phyloP scores from a whole-genome alignment of 2,113 vertebrate genomes.

The Equus przewalskii region DNA sequence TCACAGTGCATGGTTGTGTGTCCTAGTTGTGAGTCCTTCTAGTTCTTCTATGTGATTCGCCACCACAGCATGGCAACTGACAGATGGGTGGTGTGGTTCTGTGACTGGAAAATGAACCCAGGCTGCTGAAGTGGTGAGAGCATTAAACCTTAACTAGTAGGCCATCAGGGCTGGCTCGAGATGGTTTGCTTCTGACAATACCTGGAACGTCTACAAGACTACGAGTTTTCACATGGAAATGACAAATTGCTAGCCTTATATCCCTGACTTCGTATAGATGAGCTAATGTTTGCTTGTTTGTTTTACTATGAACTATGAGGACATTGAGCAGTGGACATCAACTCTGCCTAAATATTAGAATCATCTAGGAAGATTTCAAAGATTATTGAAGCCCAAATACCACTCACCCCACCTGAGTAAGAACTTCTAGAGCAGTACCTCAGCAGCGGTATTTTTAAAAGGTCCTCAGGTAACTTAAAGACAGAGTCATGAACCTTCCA shows the following conservation, averaged over 20 bases:
- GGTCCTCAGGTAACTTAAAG: background rate
- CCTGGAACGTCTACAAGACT: background rate
- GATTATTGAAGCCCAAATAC: background rate
- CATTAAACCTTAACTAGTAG: too few species aligned
- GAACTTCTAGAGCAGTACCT: background rate
- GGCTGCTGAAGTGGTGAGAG: too few species aligned
- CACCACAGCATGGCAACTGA: too few species aligned
- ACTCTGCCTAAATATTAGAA: background rate
- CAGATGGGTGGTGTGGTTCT: too few species aligned
- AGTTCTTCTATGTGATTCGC: too few species aligned
- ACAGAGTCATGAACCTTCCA: background rate
- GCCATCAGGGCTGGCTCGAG: background rate
- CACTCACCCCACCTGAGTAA: background rate
- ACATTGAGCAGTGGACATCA: background rate
- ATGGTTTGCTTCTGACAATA: background rate
- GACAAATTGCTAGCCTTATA: background rate
- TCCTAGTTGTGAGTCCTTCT: too few species aligned
- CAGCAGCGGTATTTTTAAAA: background rate
- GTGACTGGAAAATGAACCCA: too few species aligned
- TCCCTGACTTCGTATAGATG: background rate
- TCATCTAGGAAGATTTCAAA: background rate
- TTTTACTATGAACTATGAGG: background rate
- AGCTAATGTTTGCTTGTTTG: background rate
- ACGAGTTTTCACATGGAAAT: background rate
- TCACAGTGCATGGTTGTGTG: too few species aligned